Conservation (phyloP, 2,113 vertebrate species). For the Apeltes quadracus region DNA sequence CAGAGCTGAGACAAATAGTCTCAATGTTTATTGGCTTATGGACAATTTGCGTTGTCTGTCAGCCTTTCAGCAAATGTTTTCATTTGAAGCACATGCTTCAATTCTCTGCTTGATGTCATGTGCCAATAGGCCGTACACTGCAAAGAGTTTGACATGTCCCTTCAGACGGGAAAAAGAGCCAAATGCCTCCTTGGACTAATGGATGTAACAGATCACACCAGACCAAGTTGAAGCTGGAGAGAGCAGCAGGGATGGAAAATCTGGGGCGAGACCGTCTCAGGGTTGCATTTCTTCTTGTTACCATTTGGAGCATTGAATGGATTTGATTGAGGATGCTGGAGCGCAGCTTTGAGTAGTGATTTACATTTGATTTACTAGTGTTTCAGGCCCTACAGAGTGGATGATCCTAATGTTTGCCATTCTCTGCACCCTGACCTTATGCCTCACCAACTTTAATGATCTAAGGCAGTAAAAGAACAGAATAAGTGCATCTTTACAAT, state of each 20-base stretch:
- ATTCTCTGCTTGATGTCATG: slow-evolving; percentile 49
- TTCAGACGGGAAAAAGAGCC: slow-evolving; percentile 56
- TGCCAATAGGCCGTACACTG: slow-evolving; percentile 58
- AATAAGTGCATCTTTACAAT: slow-evolving; percentile 13
- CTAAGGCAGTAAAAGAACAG: slow-evolving; percentile 12
- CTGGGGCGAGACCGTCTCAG: slow-evolving; percentile 17
- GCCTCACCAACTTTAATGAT: slow-evolving; percentile 17
- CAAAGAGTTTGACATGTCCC: slow-evolving; percentile 66
- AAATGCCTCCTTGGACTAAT: slow-evolving; percentile 63
- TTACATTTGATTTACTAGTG: slow-evolving; percentile 31
- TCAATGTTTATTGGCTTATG: slow-evolving; percentile 31
- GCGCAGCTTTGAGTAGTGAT: slow-evolving; percentile 11
- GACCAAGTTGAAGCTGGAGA: slow-evolving; percentile 44
- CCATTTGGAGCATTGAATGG: slow-evolving; percentile 27
- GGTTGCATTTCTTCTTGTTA: slow-evolving; percentile 48
- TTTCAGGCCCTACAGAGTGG: slow-evolving; percentile 21
- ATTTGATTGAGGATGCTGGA: slow-evolving; percentile 47
- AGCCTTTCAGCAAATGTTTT: slow-evolving; percentile 37
- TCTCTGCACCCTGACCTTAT: slow-evolving; percentile 41
- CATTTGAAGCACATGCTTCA: slow-evolving; percentile 55
- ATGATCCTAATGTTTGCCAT: slow-evolving; percentile 36
- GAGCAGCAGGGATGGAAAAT: slow-evolving; percentile 42
- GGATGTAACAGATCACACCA: slow-evolving; percentile 68
- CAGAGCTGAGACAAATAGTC: slow-evolving; percentile 32
- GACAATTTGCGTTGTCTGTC: slow-evolving; percentile 35